phyloP scores from a whole-genome alignment of 2,888 invertebrate species.

The Hyalella azteca region DNA sequence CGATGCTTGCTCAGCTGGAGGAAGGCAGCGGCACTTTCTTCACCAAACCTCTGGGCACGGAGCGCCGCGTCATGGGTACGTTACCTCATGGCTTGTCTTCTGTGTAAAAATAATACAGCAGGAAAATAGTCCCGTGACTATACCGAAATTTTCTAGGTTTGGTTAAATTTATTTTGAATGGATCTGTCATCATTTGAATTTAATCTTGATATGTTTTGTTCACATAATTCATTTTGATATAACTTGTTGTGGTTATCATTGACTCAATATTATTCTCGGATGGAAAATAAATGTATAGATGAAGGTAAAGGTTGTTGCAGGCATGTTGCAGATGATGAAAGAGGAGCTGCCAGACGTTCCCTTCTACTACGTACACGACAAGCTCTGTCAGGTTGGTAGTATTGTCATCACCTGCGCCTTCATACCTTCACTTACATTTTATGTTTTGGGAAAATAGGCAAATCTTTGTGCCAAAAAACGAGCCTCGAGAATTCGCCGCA shows the following conservation, averaged over 20 bases:
- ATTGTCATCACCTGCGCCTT: no score
- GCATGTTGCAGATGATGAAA: constrained; percentile 59
- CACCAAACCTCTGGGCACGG: constrained; percentile 38
- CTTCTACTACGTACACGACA: constrained; percentile 84
- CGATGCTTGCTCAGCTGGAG: constrained; percentile 67
- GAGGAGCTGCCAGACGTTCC: constrained; percentile 87
- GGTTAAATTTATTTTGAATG: neutral
- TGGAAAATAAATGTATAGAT: neutral
- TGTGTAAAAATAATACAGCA: no score
- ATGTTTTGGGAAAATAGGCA: no score
- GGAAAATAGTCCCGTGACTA: no score
- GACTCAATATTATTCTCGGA: neutral
- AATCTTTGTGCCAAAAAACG: no score
- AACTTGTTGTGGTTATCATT: neutral
- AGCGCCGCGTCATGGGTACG: constrained; percentile 7
- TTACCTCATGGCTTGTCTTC: neutral
- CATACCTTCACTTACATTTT: no score
- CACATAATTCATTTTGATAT: neutral
- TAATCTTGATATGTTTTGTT: neutral
- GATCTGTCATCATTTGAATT: neutral
- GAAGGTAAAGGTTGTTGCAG: neutral
- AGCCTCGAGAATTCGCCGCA: no score
- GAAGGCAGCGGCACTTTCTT: constrained; percentile 55
- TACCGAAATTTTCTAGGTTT: no score
- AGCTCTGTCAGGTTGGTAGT: constrained; percentile 61